Evolutionary conservation across 2,113 vertebrate species (phyloP).

Genomic region (Cephalopterus ornatus): DNA sequence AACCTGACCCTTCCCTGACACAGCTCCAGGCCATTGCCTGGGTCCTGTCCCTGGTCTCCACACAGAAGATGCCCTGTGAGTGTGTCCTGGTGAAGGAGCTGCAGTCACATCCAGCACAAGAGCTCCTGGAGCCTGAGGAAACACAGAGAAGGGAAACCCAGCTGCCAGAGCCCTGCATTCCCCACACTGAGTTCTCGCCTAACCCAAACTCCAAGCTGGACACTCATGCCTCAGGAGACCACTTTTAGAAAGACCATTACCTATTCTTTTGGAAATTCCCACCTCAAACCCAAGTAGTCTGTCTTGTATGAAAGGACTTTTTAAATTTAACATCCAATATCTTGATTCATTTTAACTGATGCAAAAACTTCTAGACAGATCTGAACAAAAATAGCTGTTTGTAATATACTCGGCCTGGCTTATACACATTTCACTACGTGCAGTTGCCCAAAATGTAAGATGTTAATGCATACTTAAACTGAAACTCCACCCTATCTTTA

Average conservation of each 20-base stretch:
- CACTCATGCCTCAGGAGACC: background rate
- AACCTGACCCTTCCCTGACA: background rate
- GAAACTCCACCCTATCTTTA: background rate
- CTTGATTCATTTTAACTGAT: background rate
- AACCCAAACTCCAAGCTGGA: background rate
- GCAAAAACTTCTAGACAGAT: background rate
- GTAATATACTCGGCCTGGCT: background rate
- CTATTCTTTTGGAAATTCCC: background rate
- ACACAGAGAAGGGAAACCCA: background rate
- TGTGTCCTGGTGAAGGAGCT: fast-evolving
- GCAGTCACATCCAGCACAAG: background rate
- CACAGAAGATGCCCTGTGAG: background rate
- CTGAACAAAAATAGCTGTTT: background rate
- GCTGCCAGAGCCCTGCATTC: background rate
- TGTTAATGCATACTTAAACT: background rate
- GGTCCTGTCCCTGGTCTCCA: background rate
- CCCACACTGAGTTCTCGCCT: fast-evolving
- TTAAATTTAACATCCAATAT: background rate
- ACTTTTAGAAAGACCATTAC: background rate
- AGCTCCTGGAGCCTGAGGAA: fast-evolving
- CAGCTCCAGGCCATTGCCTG: background rate
- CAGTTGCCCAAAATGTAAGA: background rate
- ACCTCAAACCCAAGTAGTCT: background rate
- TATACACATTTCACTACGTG: background rate
- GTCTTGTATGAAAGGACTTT: background rate